phyloP scores from a whole-genome alignment of 2,888 invertebrate species.

The Andrena praecox region DNA sequence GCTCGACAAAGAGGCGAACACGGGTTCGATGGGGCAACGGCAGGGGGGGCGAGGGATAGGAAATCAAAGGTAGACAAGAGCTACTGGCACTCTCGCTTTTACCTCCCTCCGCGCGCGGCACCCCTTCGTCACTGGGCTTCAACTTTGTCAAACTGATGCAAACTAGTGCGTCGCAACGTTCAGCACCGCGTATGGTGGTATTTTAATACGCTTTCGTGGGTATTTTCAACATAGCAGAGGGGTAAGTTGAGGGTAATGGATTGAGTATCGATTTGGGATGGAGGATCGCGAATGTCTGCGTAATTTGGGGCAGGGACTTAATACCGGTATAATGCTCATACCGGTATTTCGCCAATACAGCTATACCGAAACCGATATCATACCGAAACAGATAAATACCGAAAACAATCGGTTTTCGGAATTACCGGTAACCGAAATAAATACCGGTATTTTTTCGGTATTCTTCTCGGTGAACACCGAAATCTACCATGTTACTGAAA shows the following conservation, averaged over 20 bases:
- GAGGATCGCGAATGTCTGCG: background rate
- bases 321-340: too few relatives aligned
- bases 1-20: background rate
- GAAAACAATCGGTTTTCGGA: too few relatives aligned
- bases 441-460: too few relatives aligned
- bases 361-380: too few relatives aligned
- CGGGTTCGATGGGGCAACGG: background rate
- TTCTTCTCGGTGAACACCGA: too few relatives aligned
- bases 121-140: constrained; percentile 26
- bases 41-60: constrained; percentile 5
- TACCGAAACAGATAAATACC: too few relatives aligned
- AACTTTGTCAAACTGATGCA: constrained; percentile 45
- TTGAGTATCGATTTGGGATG: constrained; percentile 29
- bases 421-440: too few relatives aligned
- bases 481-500: too few relatives aligned
- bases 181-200: constrained; percentile 54
- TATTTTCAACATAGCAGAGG: constrained; percentile 1
- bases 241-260: constrained; percentile 31
- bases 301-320: constrained; percentile 4
- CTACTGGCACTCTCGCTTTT: constrained; percentile 47
- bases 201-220: constrained; percentile 49
- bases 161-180: constrained; percentile 45
- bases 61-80: constrained; percentile 29
- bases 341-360: too few relatives aligned
- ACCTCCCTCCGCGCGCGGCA: constrained; percentile 16